A percentile compares a stretch with the other conserved stretches of the same genome.
Evolutionary conservation across 2,888 invertebrate species (phyloP).

Genomic region (Cylindroiulus punctatus): DNA sequence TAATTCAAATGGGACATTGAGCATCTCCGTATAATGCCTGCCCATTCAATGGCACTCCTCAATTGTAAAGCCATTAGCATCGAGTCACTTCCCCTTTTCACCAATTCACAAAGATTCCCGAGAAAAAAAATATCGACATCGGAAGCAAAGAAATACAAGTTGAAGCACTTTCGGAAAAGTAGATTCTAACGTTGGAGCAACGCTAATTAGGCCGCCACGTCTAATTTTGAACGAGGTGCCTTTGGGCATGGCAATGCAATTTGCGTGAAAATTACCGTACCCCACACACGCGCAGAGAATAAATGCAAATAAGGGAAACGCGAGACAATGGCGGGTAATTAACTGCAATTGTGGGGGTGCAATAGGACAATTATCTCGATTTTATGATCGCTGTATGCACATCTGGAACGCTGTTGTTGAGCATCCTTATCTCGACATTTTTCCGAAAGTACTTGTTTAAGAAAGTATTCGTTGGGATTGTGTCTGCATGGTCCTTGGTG

Average conservation of each 20-base stretch:
- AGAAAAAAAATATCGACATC: neutral
- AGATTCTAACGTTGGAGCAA: neutral
- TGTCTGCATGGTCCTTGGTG: too few species aligned
- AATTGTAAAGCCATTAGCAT: neutral
- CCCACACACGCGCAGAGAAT: neutral
- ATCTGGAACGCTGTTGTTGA: neutral
- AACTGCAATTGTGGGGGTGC: neutral
- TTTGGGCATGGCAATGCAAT: neutral
- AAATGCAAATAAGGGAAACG: constrained; percentile 1
- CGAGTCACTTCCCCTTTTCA: neutral
- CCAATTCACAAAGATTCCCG: neutral
- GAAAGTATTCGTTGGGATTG: too few species aligned
- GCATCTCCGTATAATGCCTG: neutral
- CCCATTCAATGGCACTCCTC: neutral
- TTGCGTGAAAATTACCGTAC: neutral
- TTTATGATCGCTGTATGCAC: neutral
- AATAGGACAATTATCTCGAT: constrained; percentile 1
- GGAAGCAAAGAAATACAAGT: neutral
- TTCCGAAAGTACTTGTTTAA: too few species aligned
- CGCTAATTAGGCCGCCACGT: neutral
- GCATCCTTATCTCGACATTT: too few species aligned
- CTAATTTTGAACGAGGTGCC: neutral
- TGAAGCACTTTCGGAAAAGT: neutral
- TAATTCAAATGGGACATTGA: neutral
- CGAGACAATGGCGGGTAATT: neutral